phyloP scores from a whole-genome alignment of 2,797 vertebrate genomes.

The Okamejei kenojei region DNA sequence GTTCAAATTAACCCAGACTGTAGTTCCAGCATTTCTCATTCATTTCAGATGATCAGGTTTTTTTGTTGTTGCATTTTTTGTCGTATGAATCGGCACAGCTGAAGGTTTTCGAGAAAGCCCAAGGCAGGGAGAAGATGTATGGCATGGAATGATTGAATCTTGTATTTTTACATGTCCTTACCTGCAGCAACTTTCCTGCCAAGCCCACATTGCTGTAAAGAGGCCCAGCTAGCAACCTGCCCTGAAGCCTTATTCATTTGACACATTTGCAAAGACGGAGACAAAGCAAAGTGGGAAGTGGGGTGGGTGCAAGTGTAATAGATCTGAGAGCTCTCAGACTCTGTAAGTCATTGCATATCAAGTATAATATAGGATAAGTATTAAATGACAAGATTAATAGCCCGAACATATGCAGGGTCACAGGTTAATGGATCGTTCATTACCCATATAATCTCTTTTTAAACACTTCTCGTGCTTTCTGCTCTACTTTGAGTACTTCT shows the following conservation, averaged over 20 bases:
- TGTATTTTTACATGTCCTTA: background rate
- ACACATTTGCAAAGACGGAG: background rate
- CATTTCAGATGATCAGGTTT: background rate
- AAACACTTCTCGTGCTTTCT: background rate
- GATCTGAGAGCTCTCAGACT: background rate
- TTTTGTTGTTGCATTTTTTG: background rate
- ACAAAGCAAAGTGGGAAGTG: background rate
- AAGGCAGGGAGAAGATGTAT: background rate
- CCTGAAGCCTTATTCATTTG: background rate
- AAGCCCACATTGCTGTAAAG: background rate
- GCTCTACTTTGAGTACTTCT: background rate
- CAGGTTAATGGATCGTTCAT: background rate
- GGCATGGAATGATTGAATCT: background rate
- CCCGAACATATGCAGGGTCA: background rate
- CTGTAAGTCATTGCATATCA: conserved; percentile 2
- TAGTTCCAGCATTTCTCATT: background rate
- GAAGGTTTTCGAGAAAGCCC: background rate
- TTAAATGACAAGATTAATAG: conserved; percentile 1
- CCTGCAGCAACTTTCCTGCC: background rate
- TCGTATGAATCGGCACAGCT: background rate
- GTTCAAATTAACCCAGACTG: background rate
- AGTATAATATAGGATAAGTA: background rate
- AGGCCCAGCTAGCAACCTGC: background rate
- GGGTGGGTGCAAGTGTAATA: background rate
- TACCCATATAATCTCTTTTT: background rate